Conservation (phyloP, 2,113 vertebrate genomes). For the Phalacrocorax pelagicus region DNA sequence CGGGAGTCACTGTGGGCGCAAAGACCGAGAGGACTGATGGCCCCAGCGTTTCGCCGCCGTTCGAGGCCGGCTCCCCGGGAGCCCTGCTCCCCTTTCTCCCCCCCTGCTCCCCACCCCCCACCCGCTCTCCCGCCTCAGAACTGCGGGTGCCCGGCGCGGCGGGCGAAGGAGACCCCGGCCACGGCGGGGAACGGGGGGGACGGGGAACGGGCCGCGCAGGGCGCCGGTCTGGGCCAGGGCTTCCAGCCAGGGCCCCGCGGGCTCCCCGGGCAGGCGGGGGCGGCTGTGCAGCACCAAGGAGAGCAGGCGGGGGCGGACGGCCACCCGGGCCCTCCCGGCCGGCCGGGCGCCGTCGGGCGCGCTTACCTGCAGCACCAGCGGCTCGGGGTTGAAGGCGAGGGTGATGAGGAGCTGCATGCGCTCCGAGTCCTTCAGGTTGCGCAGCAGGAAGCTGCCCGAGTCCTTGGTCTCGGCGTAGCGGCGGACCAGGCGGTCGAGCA, state of each 20-base stretch:
- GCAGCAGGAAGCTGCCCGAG: slow-evolving; percentile 96
- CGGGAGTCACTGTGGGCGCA: accelerated
- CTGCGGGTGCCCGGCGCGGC: background rate
- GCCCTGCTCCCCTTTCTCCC: background rate
- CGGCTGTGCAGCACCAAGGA: background rate
- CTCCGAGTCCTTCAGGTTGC: slow-evolving; percentile 97
- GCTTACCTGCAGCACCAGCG: slow-evolving; percentile 94
- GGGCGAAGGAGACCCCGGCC: background rate
- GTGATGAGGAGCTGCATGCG: slow-evolving; percentile 98
- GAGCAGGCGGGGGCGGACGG: background rate
- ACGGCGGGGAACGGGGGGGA: background rate
- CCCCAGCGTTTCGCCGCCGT: background rate
- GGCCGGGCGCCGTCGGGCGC: background rate
- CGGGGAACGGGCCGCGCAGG: no score
- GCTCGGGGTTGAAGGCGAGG: slow-evolving; percentile 97
- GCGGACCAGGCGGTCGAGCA: slow-evolving; percentile 94
- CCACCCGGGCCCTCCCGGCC: no score
- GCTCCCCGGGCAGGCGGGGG: no score
- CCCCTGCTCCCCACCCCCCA: background rate
- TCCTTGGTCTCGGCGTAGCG: slow-evolving; percentile 98
- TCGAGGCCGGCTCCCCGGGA: background rate
- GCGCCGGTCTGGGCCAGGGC: no score
- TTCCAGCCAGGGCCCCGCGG: no score
- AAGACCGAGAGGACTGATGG: background rate
- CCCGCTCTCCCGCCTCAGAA: no score